These are phyloP conservation scores for Gonocerus acuteangulatus DNA, from an alignment of 2,888 invertebrate genomes.

Conservation along the genomic window DNA sequence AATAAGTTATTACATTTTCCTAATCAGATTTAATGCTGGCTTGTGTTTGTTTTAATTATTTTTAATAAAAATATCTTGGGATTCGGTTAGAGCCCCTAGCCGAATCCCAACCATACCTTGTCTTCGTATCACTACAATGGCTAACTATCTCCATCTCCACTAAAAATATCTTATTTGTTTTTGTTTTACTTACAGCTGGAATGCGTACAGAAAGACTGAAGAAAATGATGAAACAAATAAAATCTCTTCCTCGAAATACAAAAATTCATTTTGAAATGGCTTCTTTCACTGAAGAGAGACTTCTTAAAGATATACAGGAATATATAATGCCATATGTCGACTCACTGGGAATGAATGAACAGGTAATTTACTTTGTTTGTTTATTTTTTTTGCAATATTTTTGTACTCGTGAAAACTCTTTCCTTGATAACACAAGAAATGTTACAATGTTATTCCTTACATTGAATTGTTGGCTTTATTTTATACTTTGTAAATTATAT, in stretches of 20 bases:
- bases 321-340: slow-evolving; percentile 66
- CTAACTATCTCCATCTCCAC: too few species aligned
- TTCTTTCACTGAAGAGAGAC: slow-evolving; percentile 65
- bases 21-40: too few species aligned
- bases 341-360: slow-evolving; percentile 83
- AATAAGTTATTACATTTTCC: too few species aligned
- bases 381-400: background rate
- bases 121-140: too few species aligned
- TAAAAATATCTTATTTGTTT: too few species aligned
- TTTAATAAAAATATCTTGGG: too few species aligned
- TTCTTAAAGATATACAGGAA: slow-evolving; percentile 58
- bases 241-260: slow-evolving; percentile 52
- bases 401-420: background rate
- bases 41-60: too few species aligned
- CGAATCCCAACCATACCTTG: too few species aligned
- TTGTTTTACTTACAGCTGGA: too few species aligned
- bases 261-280: slow-evolving; percentile 80
- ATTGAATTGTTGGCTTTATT: background rate
- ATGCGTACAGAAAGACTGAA: slow-evolving; percentile 55
- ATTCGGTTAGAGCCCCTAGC: too few species aligned
- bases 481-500: too few species aligned
- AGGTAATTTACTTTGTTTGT: slow-evolving; percentile 44
- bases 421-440: background rate
- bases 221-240: slow-evolving; percentile 60
- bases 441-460: background rate